Base-by-base conservation (phyloP, 2,888 invertebrate species). In the Junonia oenone region DNA sequence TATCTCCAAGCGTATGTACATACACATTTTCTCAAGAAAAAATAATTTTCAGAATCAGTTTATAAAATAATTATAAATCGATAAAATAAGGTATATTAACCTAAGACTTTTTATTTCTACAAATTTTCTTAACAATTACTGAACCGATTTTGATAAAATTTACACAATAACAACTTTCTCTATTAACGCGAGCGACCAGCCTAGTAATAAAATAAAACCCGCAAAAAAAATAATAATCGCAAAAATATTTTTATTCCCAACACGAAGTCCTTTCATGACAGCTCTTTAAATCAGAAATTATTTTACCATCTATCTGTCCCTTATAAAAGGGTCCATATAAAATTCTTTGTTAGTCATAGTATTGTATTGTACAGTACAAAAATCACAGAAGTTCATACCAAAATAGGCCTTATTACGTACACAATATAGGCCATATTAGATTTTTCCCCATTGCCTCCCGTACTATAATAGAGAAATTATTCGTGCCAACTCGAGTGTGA, bases 401-500 rank as follows among this genome's bases (percentile, higher is more conserved):
- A n/a, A n/a, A n/a, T n/a, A n/a, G n/a, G n/a, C n/a, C n/a, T n/a
- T n/a, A n/a, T n/a, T n/a, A n/a, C n/a, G n/a, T n/a, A n/a, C n/a
- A n/a, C n/a, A n/a, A n/a, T n/a, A n/a, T n/a, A n/a, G n/a, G n/a
- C n/a, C n/a, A n/a, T 31, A 46, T 38, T 38, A 1, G 17, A 27
- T 6, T 13, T 9, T 26, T 2, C 26, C 2, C 33, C 33, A 19
- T 13, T 26, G 40, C 47, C 53, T 19, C 47, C 14, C 9, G 26
- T 27, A 45, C 17, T n/a, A n/a, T 47, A 48, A 68, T 63, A 65
- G 54, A 55, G 52, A 62, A 66, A 63, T 68, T 61, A 67, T 69
- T 65, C 58, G 65, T 53, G 61, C 50, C 59, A 66, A 56, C 59
- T 68, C 63, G 55, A 65, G 62, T 64, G 68, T 58, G 62, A 67